These are phyloP conservation scores for Bubo blakistoni DNA, from an alignment of 2,113 vertebrate genomes.

Conservation along the genomic window DNA sequence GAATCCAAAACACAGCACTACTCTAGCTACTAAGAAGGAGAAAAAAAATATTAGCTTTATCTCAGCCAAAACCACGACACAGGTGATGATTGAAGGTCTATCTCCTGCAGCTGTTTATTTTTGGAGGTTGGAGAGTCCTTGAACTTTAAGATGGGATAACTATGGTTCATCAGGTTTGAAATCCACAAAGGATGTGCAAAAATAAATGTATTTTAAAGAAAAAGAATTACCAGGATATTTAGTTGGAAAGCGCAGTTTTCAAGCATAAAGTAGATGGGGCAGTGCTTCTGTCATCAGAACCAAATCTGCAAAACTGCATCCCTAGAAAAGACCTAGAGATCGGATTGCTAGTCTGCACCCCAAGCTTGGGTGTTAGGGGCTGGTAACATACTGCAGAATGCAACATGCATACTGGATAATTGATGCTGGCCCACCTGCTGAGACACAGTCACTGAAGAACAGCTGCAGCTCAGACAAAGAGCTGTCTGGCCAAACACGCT, in stretches of 20 bases:
- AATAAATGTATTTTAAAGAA: not conserved
- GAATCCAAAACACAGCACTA: no score
- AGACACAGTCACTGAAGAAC: not conserved
- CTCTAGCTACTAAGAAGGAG: no score
- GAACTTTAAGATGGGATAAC: not conserved
- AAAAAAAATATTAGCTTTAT: no score
- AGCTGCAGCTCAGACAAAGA: constrained; percentile 21
- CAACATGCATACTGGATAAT: not conserved
- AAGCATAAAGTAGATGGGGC: not conserved
- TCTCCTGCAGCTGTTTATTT: not conserved
- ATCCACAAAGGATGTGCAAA: not conserved
- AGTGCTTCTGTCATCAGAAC: not conserved
- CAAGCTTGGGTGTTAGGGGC: not conserved
- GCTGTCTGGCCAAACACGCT: not conserved
- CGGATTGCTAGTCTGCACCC: not conserved
- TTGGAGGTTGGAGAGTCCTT: not conserved
- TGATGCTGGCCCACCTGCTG: not conserved
- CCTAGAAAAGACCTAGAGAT: not conserved
- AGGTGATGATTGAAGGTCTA: not conserved
- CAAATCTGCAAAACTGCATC: not conserved
- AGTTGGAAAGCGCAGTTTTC: not conserved
- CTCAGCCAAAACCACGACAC: no score
- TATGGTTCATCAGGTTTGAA: not conserved
- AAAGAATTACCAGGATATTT: not conserved
- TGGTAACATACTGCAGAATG: not conserved